Evolutionary conservation across 2,888 invertebrate genomes (phyloP).

Genomic region (Melieria picta): DNA sequence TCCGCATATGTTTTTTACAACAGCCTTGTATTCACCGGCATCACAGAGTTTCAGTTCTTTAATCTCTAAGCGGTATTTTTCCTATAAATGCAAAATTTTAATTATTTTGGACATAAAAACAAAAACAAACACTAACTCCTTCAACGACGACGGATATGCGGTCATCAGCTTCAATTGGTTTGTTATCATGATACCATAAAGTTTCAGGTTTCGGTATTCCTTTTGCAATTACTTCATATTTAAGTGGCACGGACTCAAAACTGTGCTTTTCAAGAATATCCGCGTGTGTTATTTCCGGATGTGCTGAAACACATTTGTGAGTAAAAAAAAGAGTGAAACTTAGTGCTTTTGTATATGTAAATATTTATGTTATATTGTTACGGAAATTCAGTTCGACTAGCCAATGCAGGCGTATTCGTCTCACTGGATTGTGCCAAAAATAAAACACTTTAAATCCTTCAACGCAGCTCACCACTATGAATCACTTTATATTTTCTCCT

Average conservation of each 20-base stretch:
- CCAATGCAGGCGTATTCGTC: too few relatives aligned
- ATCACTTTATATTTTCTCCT: too few relatives aligned
- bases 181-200: conserved; percentile 82
- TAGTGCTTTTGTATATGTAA: too few relatives aligned
- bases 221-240: conserved; percentile 80
- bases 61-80: conserved; percentile 79
- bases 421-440: too few relatives aligned
- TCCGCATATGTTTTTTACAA: conserved; percentile 84
- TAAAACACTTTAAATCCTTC: too few relatives aligned
- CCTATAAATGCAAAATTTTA: conserved; percentile 54
- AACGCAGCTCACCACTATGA: too few relatives aligned
- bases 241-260: conserved; percentile 83
- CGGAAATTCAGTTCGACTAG: too few relatives aligned
- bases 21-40: conserved; percentile 84
- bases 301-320: conserved; percentile 62
- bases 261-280: conserved; percentile 79
- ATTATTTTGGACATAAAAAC: background rate
- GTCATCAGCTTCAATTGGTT: conserved; percentile 74
- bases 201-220: conserved; percentile 82
- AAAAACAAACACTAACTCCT: conserved; percentile 65
- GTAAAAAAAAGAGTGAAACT: too few relatives aligned
- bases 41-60: conserved; percentile 76
- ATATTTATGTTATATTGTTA: too few relatives aligned
- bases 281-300: conserved; percentile 78
- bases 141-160: conserved; percentile 73